Percentiles rank a stretch among this genome's conserved stretches.
These are phyloP conservation scores for Dione vanillae DNA, from an alignment of 2,888 invertebrate genomes.

Conservation along the genomic window DNA sequence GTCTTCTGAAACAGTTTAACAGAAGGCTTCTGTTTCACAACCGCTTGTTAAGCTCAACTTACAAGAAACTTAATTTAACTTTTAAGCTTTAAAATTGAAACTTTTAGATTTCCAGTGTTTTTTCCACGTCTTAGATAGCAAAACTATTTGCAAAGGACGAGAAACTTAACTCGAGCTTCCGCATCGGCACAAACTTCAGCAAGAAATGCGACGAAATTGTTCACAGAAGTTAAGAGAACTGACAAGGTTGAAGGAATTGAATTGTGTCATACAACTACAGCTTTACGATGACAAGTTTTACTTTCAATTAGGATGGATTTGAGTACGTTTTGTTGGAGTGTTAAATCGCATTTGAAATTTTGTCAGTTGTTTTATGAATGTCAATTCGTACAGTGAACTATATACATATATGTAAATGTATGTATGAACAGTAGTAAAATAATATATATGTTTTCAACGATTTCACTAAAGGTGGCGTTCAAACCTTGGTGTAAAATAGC, in stretches of 20 bases:
- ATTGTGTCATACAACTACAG: background rate
- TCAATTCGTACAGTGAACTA: too few species aligned
- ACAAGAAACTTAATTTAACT: background rate
- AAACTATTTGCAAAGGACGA: constrained; percentile 18
- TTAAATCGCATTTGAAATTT: background rate
- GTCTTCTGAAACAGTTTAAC: background rate
- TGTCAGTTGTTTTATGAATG: too few species aligned
- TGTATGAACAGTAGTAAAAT: too few species aligned
- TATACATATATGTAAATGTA: too few species aligned
- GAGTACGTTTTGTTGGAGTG: background rate
- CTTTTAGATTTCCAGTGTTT: background rate
- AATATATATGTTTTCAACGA: too few species aligned
- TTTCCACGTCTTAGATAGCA: background rate
- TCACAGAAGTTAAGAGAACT: constrained; percentile 16
- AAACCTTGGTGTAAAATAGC: too few species aligned
- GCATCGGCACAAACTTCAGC: constrained; percentile 3
- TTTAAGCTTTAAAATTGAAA: constrained; percentile 2
- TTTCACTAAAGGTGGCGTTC: too few species aligned
- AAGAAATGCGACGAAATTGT: constrained; percentile 18
- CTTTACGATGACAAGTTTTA: background rate
- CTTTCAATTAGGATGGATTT: background rate
- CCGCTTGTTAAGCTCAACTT: background rate
- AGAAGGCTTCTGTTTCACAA: background rate
- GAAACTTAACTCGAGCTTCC: constrained; percentile 6
- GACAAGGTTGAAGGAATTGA: constrained; percentile 20